phyloP scores from a whole-genome alignment of 2,888 invertebrate species.

The Chrysina gloriosa region DNA sequence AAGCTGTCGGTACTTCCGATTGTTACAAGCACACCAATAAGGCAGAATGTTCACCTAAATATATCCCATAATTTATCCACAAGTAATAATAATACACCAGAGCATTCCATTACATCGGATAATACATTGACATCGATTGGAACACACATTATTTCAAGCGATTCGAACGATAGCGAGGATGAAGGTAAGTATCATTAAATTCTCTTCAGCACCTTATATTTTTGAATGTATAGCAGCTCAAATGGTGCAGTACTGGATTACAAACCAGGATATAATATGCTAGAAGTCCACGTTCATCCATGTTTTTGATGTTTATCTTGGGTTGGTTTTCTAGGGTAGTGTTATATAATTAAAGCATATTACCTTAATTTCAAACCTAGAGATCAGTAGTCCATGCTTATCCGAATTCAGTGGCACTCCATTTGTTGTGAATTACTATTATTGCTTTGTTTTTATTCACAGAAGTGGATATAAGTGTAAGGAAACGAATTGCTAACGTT shows the following conservation, averaged over 20 bases:
- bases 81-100: not conserved
- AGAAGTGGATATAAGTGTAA: not conserved
- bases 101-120: not conserved
- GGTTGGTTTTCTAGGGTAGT: too few species aligned
- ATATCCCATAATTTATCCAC: not conserved
- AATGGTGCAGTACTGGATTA: too few species aligned
- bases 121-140: not conserved
- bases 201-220: not conserved
- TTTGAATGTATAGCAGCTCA: not conserved
- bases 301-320: too few species aligned
- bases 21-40: conserved; percentile 3
- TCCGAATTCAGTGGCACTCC: too few species aligned
- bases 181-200: not conserved
- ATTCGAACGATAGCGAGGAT: not conserved
- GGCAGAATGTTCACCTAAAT: not conserved
- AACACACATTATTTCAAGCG: not conserved
- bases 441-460: not conserved
- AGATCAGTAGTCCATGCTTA: too few species aligned
- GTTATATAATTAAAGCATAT: too few species aligned
- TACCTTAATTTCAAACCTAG: too few species aligned
- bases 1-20: not conserved
- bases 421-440: not conserved
- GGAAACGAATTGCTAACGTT: conserved; percentile 14
- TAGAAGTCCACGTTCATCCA: too few species aligned
- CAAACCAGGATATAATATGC: too few species aligned